A percentile compares a stretch with the other conserved stretches of the same genome.
phyloP scores from a whole-genome alignment of 1,140 invertebrate species.

The Eulimnadia texana region DNA sequence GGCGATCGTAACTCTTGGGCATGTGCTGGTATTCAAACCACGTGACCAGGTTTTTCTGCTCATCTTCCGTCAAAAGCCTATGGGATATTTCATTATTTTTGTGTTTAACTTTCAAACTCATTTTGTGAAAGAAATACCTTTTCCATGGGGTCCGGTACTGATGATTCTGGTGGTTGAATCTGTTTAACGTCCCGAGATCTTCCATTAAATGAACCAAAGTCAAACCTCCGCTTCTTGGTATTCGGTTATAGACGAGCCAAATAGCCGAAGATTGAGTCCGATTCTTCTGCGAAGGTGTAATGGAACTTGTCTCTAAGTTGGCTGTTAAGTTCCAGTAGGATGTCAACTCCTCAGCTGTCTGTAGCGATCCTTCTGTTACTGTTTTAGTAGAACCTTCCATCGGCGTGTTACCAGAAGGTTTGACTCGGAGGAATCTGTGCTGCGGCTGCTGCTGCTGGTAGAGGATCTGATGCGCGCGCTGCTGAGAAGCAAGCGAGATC shows the following conservation, averaged over 20 bases:
- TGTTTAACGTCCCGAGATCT: constrained; percentile 6
- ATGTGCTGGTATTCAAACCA: constrained; percentile 28
- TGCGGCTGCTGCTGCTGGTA: neutral
- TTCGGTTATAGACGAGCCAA: constrained; percentile 9
- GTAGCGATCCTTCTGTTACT: neutral
- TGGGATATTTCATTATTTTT: neutral
- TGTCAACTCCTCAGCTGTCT: neutral
- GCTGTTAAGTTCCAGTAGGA: neutral
- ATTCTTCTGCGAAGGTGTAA: neutral
- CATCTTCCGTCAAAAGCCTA: constrained; percentile 24
- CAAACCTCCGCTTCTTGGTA: constrained; percentile 10
- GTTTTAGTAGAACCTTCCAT: neutral
- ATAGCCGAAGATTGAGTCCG: neutral
- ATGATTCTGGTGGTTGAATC: constrained; percentile 21
- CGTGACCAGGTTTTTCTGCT: constrained; percentile 25
- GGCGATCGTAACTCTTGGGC: constrained; percentile 34
- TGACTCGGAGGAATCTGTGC: neutral
- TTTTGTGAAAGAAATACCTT: constrained; percentile 20
- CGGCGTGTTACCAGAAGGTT: neutral
- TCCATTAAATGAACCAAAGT: constrained; percentile 11
- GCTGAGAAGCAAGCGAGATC: neutral
- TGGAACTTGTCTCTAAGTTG: neutral
- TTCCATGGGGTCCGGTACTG: constrained; percentile 27
- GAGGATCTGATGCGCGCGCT: neutral
- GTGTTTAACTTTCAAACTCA: neutral